Conservation (phyloP, 1,140 invertebrate species). For the Mizuhopecten yessoensis region DNA sequence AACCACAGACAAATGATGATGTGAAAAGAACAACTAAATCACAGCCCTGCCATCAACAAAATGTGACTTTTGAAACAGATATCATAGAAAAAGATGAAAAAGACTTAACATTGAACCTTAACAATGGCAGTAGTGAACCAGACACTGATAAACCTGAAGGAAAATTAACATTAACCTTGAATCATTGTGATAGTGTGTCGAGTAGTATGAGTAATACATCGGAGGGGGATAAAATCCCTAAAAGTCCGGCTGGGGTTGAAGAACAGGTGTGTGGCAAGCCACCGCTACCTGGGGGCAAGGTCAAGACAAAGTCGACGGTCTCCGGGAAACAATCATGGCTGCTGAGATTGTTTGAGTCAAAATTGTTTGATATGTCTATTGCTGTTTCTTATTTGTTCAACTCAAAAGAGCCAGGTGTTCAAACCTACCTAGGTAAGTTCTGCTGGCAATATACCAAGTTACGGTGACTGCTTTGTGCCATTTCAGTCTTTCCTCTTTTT, state of each 20-base stretch:
- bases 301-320: background rate
- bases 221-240: background rate
- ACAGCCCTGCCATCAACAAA: background rate
- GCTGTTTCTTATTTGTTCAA: slow-evolving; percentile 98
- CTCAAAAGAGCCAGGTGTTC: slow-evolving; percentile 98
- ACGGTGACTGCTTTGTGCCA: too few relatives aligned
- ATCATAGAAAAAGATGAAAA: background rate
- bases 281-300: slow-evolving; percentile 36
- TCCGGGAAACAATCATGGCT: slow-evolving; percentile 86
- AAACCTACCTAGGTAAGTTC: slow-evolving; percentile 94
- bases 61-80: slow-evolving; percentile 14
- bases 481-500: too few relatives aligned
- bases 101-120: background rate
- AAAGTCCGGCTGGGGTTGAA: background rate
- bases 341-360: slow-evolving; percentile 96
- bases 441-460: too few relatives aligned
- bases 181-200: background rate
- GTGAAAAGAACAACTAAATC: background rate
- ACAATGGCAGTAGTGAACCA: background rate
- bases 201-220: background rate
- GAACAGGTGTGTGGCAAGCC: slow-evolving; percentile 45
- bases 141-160: background rate
- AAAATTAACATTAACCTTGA: background rate
- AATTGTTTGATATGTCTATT: slow-evolving; percentile 98
- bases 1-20: background rate